Base-by-base conservation (phyloP, 64 coral and sea anemone genomes). In the Platygyra sinensis region DNA sequence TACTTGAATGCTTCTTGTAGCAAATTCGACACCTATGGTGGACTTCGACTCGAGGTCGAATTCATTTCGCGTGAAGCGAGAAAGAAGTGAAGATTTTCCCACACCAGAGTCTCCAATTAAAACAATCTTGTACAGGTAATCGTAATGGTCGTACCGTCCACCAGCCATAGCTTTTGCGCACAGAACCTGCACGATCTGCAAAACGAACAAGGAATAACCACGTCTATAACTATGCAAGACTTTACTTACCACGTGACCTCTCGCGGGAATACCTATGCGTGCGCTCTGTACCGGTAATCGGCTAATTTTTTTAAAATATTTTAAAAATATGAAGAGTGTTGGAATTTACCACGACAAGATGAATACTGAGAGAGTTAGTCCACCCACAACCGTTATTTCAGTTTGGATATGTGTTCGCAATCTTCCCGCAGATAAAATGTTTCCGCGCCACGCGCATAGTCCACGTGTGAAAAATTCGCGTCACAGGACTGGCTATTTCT, bases 21-120 rank as follows among this genome's bases (percentile, higher is more conserved):
- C 97, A 81, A 99, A 99, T 67, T 99, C 97, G n/a, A 99, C 97
- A 7, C 97, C 97, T 32, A 99, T 99, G 64, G 97, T 99, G 38
- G 97, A 99, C 64, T 99, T 99, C 25, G 97, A 99, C 59, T 99
- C 97, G 59, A 96, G 85, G 86, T 99, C 97, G 60, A 99, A 99
- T 89, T 99, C 97, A 79, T 99, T 99, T 42, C 97, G 76, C 30
- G 97, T 99, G 57, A 99, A 99, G 27, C 97, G 97, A 28, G 97
- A 99, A 36, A 99, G 73, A 25, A 99, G 88, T 28, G 94, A n/a
- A 30, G 94, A 96, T 65, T 99, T 99, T 63, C n/a, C 97, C 11
- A 99, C 97, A 5, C 97, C 97, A 46, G 97, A 99, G 67, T 99
- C 97, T 17, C 97, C 97, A 75, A 99, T 99, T 18, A 99, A 76